Evolutionary conservation across 2,797 vertebrate species (phyloP).

Genomic region (Otus scops): DNA sequence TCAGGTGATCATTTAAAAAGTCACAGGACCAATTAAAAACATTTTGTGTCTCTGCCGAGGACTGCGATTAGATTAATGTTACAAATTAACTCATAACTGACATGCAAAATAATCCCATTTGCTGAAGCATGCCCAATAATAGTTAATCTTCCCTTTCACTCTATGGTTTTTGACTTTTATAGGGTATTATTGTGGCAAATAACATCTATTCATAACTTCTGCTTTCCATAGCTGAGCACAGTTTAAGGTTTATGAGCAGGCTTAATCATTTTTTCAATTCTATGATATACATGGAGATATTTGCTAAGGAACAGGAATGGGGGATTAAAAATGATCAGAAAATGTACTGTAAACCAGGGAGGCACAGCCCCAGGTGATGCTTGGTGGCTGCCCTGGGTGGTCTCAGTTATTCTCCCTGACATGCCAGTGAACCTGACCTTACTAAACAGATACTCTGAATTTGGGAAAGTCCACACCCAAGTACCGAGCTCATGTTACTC

Average conservation of each 20-base stretch:
- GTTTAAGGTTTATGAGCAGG: background rate
- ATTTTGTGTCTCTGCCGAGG: background rate
- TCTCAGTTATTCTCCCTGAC: background rate
- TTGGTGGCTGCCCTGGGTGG: rapidly evolving
- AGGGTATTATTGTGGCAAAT: slow-evolving; percentile 27
- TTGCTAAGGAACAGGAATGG: background rate
- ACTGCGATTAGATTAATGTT: background rate
- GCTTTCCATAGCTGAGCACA: background rate
- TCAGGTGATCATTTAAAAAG: slow-evolving; percentile 42
- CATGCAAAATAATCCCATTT: slow-evolving; percentile 54
- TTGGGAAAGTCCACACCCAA: background rate
- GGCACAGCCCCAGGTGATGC: background rate
- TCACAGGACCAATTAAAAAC: slow-evolving; percentile 53
- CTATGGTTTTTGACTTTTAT: slow-evolving; percentile 15
- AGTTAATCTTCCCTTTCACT: slow-evolving; percentile 46
- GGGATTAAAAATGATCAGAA: background rate
- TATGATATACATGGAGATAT: background rate
- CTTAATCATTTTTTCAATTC: background rate
- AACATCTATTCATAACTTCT: slow-evolving; percentile 16
- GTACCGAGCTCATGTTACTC: background rate
- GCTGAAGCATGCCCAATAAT: slow-evolving; percentile 13
- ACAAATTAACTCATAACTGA: slow-evolving; percentile 48
- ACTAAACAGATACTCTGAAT: background rate
- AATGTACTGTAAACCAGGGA: background rate
- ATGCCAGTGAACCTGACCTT: background rate